Evolutionary conservation across 2,113 vertebrate species (phyloP), one percentile per base, ranked within the genome.

Genomic region (Marcusenius ussheri): DNA sequence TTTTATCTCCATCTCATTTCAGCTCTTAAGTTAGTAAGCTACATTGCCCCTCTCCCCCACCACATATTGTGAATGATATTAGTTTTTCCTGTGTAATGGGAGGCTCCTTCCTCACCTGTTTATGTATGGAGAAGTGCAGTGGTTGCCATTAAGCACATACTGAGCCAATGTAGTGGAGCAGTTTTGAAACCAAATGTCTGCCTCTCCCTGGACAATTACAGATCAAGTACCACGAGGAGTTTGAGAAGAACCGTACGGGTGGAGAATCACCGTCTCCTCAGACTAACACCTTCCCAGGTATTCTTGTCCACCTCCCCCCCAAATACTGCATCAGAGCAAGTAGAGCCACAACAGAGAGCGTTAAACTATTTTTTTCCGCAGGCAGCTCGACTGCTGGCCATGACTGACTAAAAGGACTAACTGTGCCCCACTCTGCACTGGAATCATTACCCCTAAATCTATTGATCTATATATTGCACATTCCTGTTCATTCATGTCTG

Each of bases 141-240:
- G n/a, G 62, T 27, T 66, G 9, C 62, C 62, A 9, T 27, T 66
- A 66, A 66, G n/a, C 62, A 10, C 62, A 27, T 11, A 13, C n/a
- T 70, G 62, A 66, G 62, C 10, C 10, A 10, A 10, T 13, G 62
- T 10, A 11, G 62, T 70, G 62, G 62, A 31, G 15, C 39, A 83
- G 31, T 45, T 45, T 39, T 83, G 35, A 83, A 56, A 39, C 77
- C 27, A 70, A 70, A 13, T 83, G 77, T 17, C 77, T 56, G 86
- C 13, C 19, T 70, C n/a, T 70, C 27, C 50, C 17, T 35, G 35
- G 31, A 45, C 31, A 90, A 47, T 74, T 46, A 56, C 77, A 99
- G 98, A 97, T 99, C 84, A 99, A 99, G 88, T 99, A 99, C 94
- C 98, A 99, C 0, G 98, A 99, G 92, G 98, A 98, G 1, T 99